These are phyloP conservation scores for Cacatua alba DNA, from an alignment of 2,113 vertebrate genomes.

Conservation along the genomic window DNA sequence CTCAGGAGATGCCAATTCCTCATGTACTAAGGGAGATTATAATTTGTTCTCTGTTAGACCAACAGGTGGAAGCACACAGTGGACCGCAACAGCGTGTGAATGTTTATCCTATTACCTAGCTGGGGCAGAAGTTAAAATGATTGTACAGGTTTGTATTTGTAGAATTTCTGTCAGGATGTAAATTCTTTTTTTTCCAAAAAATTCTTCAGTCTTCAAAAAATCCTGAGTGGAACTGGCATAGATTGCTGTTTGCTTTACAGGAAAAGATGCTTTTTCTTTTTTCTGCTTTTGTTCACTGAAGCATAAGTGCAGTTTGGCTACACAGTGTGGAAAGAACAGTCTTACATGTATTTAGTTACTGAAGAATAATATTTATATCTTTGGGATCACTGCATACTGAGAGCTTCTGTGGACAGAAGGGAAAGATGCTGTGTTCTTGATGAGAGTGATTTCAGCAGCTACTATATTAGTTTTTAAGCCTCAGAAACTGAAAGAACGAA, in stretches of 20 bases:
- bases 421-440: neutral
- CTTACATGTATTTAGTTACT: neutral
- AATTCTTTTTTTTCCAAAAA: neutral
- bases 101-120: slow-evolving; percentile 80
- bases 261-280: neutral
- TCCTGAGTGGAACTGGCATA: neutral
- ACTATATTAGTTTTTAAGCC: neutral
- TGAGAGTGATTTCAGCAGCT: neutral
- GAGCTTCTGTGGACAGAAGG: neutral
- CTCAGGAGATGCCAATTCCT: neutral
- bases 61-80: slow-evolving; percentile 84
- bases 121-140: slow-evolving; percentile 78
- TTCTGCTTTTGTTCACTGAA: neutral
- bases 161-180: neutral
- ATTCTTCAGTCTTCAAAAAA: neutral
- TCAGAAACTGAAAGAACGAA: neutral
- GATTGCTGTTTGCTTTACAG: neutral
- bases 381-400: neutral
- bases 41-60: slow-evolving; percentile 77
- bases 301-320: neutral
- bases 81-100: slow-evolving; percentile 92
- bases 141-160: slow-evolving; percentile 80
- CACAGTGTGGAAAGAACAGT: neutral
- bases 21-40: neutral
- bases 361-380: neutral